Evolutionary conservation across 2,797 vertebrate genomes (phyloP).

Genomic region (Lepilemur septentrionalis): DNA sequence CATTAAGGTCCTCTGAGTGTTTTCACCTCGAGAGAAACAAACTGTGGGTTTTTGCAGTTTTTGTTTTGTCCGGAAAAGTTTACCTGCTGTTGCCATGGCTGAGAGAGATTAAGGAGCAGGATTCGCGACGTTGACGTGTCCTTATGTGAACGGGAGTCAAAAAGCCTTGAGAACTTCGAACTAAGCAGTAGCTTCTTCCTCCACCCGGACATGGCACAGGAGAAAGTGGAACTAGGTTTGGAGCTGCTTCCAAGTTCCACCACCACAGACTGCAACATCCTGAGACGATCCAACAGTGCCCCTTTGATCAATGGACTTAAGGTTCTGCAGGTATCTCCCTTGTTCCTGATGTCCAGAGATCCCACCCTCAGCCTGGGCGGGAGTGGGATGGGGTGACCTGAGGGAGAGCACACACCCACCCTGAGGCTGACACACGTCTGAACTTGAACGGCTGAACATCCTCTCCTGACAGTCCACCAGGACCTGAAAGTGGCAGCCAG

Average conservation of each 20-base stretch:
- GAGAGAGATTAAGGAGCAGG: neutral
- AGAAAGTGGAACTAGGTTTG: constrained; percentile 93
- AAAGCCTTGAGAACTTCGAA: neutral
- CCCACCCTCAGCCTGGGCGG: neutral
- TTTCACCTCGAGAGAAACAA: too few species aligned
- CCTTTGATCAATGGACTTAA: constrained; percentile 92
- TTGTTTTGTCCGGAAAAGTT: neutral
- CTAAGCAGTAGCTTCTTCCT: neutral
- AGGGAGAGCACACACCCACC: neutral
- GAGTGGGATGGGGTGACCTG: neutral
- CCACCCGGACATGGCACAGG: constrained; percentile 83
- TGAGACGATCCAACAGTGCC: constrained; percentile 91
- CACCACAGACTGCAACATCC: constrained; percentile 84
- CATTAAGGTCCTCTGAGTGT: too few species aligned
- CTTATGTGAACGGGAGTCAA: neutral
- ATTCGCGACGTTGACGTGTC: neutral
- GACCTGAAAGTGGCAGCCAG: neutral
- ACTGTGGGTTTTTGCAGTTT: neutral
- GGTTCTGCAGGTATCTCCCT: neutral
- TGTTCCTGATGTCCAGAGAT: neutral
- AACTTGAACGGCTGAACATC: neutral
- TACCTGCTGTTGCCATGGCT: neutral
- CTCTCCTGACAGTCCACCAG: neutral
- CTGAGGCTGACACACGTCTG: neutral
- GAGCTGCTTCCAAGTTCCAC: constrained; percentile 84